These are phyloP conservation scores for Psilopsiagon aurifrons DNA, from an alignment of 2,113 vertebrate genomes.

Conservation along the genomic window DNA sequence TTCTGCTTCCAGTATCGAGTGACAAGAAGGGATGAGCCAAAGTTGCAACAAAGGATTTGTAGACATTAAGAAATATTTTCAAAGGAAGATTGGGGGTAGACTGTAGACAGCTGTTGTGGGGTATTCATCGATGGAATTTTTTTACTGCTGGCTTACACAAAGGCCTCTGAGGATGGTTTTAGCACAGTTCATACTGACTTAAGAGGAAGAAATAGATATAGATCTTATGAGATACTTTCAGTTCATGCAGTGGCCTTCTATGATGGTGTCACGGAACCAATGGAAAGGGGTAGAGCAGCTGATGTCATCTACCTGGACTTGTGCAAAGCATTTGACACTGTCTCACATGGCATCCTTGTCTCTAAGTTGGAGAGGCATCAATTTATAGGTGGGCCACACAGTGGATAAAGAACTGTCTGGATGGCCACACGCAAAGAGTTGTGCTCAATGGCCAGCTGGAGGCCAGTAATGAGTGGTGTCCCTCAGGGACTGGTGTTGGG, in stretches of 20 bases:
- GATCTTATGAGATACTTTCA: not conserved
- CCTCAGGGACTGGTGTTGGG: too few species aligned
- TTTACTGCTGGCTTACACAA: not conserved
- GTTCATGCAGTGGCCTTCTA: not conserved
- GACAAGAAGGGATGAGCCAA: not conserved
- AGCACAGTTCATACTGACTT: not conserved
- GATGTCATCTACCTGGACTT: too few species aligned
- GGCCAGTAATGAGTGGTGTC: too few species aligned
- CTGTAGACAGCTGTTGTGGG: not conserved
- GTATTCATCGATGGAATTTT: not conserved
- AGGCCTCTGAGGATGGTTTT: not conserved
- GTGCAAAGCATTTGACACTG: too few species aligned
- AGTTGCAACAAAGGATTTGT: not conserved
- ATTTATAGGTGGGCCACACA: too few species aligned
- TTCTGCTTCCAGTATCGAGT: not conserved
- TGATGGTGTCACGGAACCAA: too few species aligned
- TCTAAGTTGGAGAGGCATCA: too few species aligned
- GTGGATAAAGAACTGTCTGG: too few species aligned
- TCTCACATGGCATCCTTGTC: too few species aligned
- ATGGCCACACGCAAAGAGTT: too few species aligned
- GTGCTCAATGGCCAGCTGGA: too few species aligned
- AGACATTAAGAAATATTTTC: not conserved
- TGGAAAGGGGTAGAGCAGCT: too few species aligned
- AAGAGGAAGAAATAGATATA: not conserved
- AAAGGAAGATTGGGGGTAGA: not conserved